A percentile compares a stretch with the other conserved stretches of the same genome.
These are phyloP conservation scores for Cuniculus paca DNA, from an alignment of 2,797 vertebrate genomes.

Conservation along the genomic window DNA sequence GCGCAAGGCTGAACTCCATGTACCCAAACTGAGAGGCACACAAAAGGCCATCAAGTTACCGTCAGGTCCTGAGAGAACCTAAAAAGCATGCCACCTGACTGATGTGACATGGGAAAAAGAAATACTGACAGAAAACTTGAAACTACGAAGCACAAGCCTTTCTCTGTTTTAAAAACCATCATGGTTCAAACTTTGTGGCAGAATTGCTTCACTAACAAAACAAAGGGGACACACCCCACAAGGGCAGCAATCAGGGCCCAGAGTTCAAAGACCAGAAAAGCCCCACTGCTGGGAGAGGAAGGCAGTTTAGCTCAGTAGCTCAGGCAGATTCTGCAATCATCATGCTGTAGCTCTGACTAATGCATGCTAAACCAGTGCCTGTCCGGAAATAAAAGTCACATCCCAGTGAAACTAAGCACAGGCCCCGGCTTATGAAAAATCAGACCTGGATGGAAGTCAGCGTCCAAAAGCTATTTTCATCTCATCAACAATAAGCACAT, in stretches of 20 bases:
- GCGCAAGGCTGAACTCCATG: not conserved
- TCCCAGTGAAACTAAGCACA: not conserved
- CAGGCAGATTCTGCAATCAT: accelerated
- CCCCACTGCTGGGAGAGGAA: not conserved
- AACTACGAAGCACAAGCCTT: constrained; percentile 1
- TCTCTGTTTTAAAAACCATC: not conserved
- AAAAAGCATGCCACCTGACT: not conserved
- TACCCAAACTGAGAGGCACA: not conserved
- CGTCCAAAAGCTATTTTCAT: not conserved
- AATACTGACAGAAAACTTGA: not conserved
- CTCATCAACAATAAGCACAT: not conserved
- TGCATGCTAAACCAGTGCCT: not conserved
- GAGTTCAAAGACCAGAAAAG: not conserved
- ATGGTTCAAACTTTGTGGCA: not conserved
- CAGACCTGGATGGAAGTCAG: not conserved
- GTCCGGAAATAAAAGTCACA: not conserved
- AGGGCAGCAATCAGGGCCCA: not conserved
- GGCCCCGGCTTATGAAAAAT: not conserved
- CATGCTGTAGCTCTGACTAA: not conserved
- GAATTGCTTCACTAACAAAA: not conserved
- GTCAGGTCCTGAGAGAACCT: not conserved
- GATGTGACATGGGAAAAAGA: not conserved
- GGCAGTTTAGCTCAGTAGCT: not conserved
- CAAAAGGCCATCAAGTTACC: not conserved
- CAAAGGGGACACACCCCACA: not conserved